These are phyloP conservation scores for Cydia amplana DNA, from an alignment of 1,140 invertebrate species.

Conservation along the genomic window DNA sequence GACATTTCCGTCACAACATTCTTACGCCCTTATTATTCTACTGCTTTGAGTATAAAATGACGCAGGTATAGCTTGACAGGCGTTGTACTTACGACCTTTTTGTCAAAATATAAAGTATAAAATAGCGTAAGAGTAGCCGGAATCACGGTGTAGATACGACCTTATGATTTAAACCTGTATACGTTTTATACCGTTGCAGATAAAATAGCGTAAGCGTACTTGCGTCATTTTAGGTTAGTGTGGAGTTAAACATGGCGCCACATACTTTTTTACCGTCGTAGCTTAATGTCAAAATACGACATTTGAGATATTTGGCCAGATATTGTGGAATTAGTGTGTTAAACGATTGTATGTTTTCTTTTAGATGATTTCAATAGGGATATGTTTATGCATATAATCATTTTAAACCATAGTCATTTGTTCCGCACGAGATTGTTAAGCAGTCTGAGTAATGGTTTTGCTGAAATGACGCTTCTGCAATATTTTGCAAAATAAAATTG, in stretches of 20 bases:
- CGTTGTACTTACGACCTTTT: background rate
- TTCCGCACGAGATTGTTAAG: background rate
- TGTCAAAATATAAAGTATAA: background rate
- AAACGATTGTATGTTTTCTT: conserved; percentile 2
- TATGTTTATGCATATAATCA: background rate
- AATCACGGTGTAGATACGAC: background rate
- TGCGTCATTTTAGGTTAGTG: background rate
- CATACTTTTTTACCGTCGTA: background rate
- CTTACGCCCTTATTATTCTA: conserved; percentile 11
- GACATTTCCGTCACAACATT: background rate
- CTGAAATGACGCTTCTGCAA: background rate
- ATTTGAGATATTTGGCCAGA: background rate
- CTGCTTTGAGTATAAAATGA: background rate
- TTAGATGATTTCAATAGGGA: background rate
- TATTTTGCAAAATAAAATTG: background rate
- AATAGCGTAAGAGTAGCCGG: background rate
- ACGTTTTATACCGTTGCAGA: conserved; percentile 2
- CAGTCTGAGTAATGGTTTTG: background rate
- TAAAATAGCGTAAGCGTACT: conserved; percentile 19
- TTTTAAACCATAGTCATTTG: background rate
- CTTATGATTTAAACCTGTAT: background rate
- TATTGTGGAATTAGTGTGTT: background rate
- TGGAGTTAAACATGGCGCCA: background rate
- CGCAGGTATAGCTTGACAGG: background rate
- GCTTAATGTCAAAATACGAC: conserved; percentile 8